A percentile compares a stretch with the other conserved stretches of the same genome.
Conservation (phyloP, 2,888 invertebrate genomes). For the Nomada fucata region DNA sequence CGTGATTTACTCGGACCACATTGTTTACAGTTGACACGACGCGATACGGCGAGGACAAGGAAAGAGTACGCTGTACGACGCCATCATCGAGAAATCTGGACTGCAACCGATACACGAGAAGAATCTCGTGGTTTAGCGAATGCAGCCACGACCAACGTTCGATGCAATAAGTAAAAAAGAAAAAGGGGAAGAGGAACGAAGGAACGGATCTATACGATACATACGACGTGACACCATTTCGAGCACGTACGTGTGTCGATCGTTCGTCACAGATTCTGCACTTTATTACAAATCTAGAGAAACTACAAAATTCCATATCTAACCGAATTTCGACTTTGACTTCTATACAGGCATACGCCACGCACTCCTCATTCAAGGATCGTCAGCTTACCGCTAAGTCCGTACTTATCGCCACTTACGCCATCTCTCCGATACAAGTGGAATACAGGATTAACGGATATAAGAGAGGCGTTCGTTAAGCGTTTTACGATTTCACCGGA, state of each 20-base stretch:
- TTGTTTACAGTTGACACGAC: slow-evolving; percentile 68
- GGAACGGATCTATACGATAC: slow-evolving; percentile 25
- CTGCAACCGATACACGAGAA: slow-evolving; percentile 46
- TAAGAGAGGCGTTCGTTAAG: not conserved
- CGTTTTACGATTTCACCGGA: slow-evolving; percentile 15
- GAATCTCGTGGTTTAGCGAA: slow-evolving; percentile 57
- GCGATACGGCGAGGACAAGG: slow-evolving; percentile 49
- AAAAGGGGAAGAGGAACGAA: not conserved
- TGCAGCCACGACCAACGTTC: slow-evolving; percentile 49
- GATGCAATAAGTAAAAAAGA: slow-evolving; percentile 46
- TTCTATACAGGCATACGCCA: too few relatives aligned
- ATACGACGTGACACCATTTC: slow-evolving; percentile 44
- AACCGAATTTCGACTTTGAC: too few relatives aligned
- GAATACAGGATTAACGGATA: not conserved
- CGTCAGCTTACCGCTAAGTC: not conserved
- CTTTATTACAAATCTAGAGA: slow-evolving; percentile 55
- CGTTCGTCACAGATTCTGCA: slow-evolving; percentile 46
- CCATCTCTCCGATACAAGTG: not conserved
- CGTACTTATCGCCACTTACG: not conserved
- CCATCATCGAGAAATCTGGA: slow-evolving; percentile 44
- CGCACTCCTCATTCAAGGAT: not conserved
- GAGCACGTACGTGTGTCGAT: slow-evolving; percentile 34
- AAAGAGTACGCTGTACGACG: slow-evolving; percentile 49
- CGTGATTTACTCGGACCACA: slow-evolving; percentile 39
- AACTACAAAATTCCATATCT: not conserved